Conservation (phyloP, 2,888 invertebrate species). For the Frankliniella fusca region DNA sequence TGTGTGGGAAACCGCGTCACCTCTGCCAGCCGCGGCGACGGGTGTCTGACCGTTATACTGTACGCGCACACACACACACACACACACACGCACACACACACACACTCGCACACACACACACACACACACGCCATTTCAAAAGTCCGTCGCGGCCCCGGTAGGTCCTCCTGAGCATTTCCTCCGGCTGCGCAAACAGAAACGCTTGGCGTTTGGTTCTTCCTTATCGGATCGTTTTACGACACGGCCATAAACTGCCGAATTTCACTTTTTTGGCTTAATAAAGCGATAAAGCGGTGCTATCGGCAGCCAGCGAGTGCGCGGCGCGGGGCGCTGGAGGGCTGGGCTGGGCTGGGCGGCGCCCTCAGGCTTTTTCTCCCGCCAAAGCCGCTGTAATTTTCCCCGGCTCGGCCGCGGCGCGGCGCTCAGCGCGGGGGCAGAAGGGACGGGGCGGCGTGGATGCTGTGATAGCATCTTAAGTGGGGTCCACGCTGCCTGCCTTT, state of each 20-base stretch:
- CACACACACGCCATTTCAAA: no score
- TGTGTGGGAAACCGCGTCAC: no score
- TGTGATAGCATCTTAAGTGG: slow-evolving; percentile 10
- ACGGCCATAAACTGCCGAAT: not conserved
- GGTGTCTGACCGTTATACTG: no score
- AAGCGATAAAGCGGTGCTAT: not conserved
- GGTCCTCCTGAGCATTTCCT: no score
- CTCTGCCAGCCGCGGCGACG: no score
- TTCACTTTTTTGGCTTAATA: slow-evolving; percentile 19
- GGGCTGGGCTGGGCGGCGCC: not conserved
- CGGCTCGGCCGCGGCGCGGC: not conserved
- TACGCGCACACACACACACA: no score
- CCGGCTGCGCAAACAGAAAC: not conserved
- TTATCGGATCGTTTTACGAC: not conserved
- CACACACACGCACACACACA: no score
- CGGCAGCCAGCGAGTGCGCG: no score
- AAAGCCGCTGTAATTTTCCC: slow-evolving; percentile 1
- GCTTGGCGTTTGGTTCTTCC: not conserved
- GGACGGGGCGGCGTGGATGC: not conserved
- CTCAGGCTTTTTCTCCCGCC: not conserved
- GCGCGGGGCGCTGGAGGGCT: no score
- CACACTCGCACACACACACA: no score
- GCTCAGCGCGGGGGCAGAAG: not conserved
- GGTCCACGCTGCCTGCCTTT: slow-evolving; percentile 15
- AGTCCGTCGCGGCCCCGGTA: no score